phyloP scores from a whole-genome alignment of 2,113 vertebrate species.

The Atrichornis clamosus region DNA sequence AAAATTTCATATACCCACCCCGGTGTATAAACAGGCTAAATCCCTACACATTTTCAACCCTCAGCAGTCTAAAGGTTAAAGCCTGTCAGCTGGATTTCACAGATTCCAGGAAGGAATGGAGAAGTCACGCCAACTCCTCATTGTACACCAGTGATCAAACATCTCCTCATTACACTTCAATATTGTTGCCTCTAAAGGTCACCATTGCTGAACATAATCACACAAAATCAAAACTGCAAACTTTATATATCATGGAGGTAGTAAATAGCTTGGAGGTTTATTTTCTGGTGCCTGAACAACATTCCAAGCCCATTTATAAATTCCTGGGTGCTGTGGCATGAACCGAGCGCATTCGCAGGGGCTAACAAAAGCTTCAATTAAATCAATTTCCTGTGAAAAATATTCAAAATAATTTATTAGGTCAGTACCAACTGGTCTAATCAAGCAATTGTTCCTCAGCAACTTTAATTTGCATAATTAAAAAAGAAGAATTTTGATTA shows the following conservation, averaged over 20 bases:
- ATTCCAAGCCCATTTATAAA: slow-evolving; percentile 84
- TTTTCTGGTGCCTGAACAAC: slow-evolving; percentile 89
- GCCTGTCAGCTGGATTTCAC: slow-evolving; percentile 81
- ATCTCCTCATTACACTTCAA: slow-evolving; percentile 99
- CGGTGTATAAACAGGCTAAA: slow-evolving; percentile 78
- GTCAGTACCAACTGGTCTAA: slow-evolving; percentile 55
- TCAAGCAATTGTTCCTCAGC: slow-evolving; percentile 51
- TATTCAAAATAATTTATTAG: slow-evolving; percentile 66
- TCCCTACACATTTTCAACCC: slow-evolving; percentile 70
- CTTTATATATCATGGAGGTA: slow-evolving; percentile 98
- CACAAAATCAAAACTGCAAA: slow-evolving; percentile 99
- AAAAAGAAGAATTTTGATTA: slow-evolving; percentile 50
- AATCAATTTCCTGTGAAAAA: slow-evolving; percentile 74
- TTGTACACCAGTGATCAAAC: slow-evolving; percentile 91
- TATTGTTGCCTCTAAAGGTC: slow-evolving; percentile 99
- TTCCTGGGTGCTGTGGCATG: slow-evolving; percentile 71
- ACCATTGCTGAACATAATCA: slow-evolving; percentile 99
- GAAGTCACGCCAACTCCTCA: slow-evolving; percentile 82
- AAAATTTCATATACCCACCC: slow-evolving; percentile 73
- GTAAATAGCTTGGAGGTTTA: slow-evolving; percentile 96
- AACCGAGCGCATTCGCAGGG: slow-evolving; percentile 56
- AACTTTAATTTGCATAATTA: slow-evolving; percentile 68
- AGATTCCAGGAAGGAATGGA: slow-evolving; percentile 75
- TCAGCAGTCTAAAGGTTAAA: slow-evolving; percentile 83
- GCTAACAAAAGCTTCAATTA: slow-evolving; percentile 78